Evolutionary conservation across 1,140 invertebrate genomes (phyloP), one percentile per base, ranked within the genome.

Genomic region (Drosophila pandora): DNA sequence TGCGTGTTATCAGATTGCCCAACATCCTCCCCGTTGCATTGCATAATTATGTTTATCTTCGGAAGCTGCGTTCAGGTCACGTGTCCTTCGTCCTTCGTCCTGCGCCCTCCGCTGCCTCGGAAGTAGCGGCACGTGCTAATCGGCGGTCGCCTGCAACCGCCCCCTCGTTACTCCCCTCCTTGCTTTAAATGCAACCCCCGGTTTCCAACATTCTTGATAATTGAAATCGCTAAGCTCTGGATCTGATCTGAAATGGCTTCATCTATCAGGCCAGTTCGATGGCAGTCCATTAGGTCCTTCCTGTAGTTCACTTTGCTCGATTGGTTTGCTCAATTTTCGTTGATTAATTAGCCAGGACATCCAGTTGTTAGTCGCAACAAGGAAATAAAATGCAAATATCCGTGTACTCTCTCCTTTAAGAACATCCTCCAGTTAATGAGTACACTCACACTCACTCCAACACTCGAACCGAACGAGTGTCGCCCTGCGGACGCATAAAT

Each of bases 1-100:
- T 88, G 83, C 83, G 79, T 88, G 83, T 88, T 88, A 88, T 88
- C 79, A 65, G 83, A 76, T 88, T 83, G 79, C 53, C 68, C 68
- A 48, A 58, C 70, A 30, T 45, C 55, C 25, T 59, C 9, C 22
- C 13, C 7, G n/a, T 25, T 39, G 48, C 34, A 39, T 60, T 62
- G 57, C 79, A 56, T 88, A 87, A 87, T 87, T 88, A 87, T 87
- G 82, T 87, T 87, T 87, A 88, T 82, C 85, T 64, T 88, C 56
- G 34, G 83, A 72, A 73, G 71, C 79, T 53, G 74, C 67, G 47
- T 56, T 70, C 67, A 37, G 68, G 83, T 57, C 83, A 79, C 83
- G 83, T 87, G 83, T 55, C 83, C 75, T 54, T 43, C 23, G 83
- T 55, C 83, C 75, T 54, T 43, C 23, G 25, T 6, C 45, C 3